phyloP scores from a whole-genome alignment of 2,113 vertebrate genomes.

The Hirundichthys speculiger region DNA sequence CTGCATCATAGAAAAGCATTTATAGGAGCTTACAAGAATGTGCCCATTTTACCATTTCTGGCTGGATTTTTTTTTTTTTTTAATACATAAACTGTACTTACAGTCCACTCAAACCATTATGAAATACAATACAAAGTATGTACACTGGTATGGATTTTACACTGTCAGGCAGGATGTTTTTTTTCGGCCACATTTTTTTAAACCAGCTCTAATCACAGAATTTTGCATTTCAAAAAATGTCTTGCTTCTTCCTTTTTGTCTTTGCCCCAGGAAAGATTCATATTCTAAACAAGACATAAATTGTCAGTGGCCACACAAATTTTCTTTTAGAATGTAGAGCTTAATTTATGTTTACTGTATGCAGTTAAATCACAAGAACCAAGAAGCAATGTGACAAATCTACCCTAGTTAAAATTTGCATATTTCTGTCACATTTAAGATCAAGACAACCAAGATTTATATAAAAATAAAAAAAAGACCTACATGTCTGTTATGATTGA shows the following conservation, averaged over 20 bases:
- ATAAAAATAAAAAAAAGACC: too few species aligned
- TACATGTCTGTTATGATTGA: too few species aligned
- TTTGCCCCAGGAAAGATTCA: too few species aligned
- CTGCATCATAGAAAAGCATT: constrained; percentile 5
- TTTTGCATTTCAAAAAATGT: background rate
- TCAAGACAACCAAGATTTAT: too few species aligned
- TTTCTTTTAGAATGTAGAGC: constrained; percentile 27
- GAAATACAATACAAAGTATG: constrained; percentile 12
- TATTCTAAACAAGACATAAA: too few species aligned
- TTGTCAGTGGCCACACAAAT: too few species aligned
- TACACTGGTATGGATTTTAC: background rate
- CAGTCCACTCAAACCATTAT: background rate
- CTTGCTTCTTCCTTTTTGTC: background rate
- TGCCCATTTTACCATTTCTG: constrained; percentile 26
- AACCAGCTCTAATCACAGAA: background rate
- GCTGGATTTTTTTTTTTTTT: background rate
- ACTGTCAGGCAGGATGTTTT: too few species aligned
- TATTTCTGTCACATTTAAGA: constrained; percentile 27
- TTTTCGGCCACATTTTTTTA: too few species aligned
- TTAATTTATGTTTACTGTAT: background rate
- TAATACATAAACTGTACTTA: constrained; percentile 15
- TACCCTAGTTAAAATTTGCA: constrained; percentile 27
- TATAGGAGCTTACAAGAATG: constrained; percentile 9
- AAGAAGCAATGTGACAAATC: background rate
- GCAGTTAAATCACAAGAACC: background rate